phyloP scores from a whole-genome alignment of 2,888 invertebrate species.

The Caenorhabditis sp. region DNA sequence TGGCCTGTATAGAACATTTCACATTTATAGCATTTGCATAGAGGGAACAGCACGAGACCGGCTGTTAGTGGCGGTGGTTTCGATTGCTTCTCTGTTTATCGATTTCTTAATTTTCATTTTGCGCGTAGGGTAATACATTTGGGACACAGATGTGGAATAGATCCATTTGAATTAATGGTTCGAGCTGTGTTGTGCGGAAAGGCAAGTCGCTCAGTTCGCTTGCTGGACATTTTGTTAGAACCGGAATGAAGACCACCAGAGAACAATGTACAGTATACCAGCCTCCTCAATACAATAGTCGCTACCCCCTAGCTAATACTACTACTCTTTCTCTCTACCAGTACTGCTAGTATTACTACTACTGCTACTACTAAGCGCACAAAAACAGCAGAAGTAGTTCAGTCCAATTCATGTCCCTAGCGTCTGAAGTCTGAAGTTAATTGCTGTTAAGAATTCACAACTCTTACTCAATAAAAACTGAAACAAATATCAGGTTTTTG shows the following conservation, averaged over 20 bases:
- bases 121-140: background rate
- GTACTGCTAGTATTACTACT: slow-evolving; percentile 20
- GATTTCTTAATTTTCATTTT: too few species aligned
- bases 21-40: slow-evolving; percentile 1
- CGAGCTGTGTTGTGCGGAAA: background rate
- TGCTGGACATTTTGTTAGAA: slow-evolving; percentile 18
- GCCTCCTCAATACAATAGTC: slow-evolving; percentile 44
- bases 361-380: slow-evolving; percentile 22
- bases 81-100: slow-evolving; percentile 8
- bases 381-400: slow-evolving; percentile 23
- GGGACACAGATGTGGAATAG: slow-evolving; percentile 5
- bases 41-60: background rate
- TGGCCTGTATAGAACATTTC: background rate
- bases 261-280: slow-evolving; percentile 55
- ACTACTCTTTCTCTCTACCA: slow-evolving; percentile 10
- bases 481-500: background rate
- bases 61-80: background rate
- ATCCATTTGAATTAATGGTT: slow-evolving; percentile 2
- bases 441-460: too few species aligned
- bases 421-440: too few species aligned
- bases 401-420: slow-evolving; percentile 14
- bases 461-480: too few species aligned
- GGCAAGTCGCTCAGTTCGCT: background rate
- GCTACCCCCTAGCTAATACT: slow-evolving; percentile 30
- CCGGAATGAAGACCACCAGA: slow-evolving; percentile 40